Base-by-base conservation (phyloP, 2,113 vertebrate genomes). In the Parus major region DNA sequence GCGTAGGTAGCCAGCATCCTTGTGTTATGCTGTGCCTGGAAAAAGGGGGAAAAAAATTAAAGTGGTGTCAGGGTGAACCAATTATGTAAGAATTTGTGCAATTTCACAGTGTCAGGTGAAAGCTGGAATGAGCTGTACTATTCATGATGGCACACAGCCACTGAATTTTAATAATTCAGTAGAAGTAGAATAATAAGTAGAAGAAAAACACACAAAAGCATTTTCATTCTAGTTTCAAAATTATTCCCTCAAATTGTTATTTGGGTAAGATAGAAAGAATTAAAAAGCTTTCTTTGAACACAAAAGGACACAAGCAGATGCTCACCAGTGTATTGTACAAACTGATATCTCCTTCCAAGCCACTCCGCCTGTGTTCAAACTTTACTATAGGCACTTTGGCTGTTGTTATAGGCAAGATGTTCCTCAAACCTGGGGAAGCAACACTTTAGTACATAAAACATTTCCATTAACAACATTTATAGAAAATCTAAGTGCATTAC, bases 381-480 rank as follows among this genome's bases (percentile, higher is more conserved):
- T 99, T 99, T 81, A 99, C 99, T 59, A 99, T 99, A 98, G 99
- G 99, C 98, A 99, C 99, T 99, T 99, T 99, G 98, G 99, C 99
- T 97, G 99, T 99, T 76, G 99, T 99, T 98, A 99, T 99, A 96
- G 99, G 99, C 98, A 99, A 97, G 97, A 99, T 99, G 96, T 99
- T 99, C 97, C 98, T 99, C 97, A 99, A 97, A 98, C 99, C 99
- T 99, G 96, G 92, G 49, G 78, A 97, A 84, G 66, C 82, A 97
- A 95, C 71, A 96, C 84, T 96, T 97, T 81, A 97, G 82, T 93
- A 97, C 76, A 71, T 95, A 96, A 97, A 95, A 95, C 81, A 94
- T 82, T 91, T 95, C 75, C 66, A 96, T 82, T 94, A 93, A 93
- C 92, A 79, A 75, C 44, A 59, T 23, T 56, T 29, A 81, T 2